phyloP scores from a whole-genome alignment of 2,888 invertebrate species.

The Formica aserva region DNA sequence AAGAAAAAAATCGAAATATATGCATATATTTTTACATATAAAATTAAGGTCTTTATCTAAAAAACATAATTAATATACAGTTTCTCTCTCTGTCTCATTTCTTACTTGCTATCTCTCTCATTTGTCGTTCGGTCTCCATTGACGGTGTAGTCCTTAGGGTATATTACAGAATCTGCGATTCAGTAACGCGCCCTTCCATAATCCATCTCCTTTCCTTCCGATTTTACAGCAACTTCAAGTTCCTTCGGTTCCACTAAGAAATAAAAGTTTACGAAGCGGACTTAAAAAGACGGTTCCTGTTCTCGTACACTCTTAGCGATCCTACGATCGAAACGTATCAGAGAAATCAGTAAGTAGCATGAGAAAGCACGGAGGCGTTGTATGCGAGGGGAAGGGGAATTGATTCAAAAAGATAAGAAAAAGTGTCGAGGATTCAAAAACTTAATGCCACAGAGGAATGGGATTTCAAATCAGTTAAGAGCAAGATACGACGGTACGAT shows the following conservation, averaged over 20 bases:
- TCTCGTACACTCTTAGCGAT: conserved; percentile 34
- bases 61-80: conserved; percentile 19
- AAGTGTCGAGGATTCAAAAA: conserved; percentile 58
- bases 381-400: not conserved
- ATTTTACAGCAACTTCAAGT: conserved; percentile 50
- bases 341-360: conserved; percentile 50
- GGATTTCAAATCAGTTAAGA: conserved; percentile 83
- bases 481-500: conserved; percentile 83
- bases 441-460: conserved; percentile 51
- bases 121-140: conserved; percentile 12
- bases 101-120: not conserved
- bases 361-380: conserved; percentile 25
- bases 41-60: not conserved
- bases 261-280: conserved; percentile 49
- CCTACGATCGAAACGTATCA: conserved; percentile 49
- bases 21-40: not conserved
- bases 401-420: conserved; percentile 35
- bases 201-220: conserved; percentile 38
- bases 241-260: conserved; percentile 19
- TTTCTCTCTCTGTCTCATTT: not conserved
- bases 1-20: not conserved
- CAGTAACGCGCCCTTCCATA: conserved; percentile 37
- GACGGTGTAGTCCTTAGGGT: conserved; percentile 33
- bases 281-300: conserved; percentile 51
- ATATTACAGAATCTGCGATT: conserved; percentile 40